phyloP scores from a whole-genome alignment of 2,113 vertebrate species.

The Cyrtonyx montezumae region DNA sequence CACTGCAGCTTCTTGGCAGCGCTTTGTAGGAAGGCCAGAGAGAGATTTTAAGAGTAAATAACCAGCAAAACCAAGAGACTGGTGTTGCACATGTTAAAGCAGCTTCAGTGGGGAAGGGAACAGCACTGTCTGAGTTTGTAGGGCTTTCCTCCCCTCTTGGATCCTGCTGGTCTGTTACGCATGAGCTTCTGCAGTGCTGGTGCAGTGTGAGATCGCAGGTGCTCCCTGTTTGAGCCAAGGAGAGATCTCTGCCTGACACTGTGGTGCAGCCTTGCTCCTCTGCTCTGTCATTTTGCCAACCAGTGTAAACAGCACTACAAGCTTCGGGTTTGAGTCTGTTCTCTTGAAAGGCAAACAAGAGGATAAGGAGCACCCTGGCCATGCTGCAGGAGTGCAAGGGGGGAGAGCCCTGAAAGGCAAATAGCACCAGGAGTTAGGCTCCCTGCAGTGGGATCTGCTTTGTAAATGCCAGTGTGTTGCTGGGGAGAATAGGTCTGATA shows the following conservation, averaged over 20 bases:
- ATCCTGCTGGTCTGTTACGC: not conserved
- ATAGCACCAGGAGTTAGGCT: not conserved
- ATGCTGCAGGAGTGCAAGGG: not conserved
- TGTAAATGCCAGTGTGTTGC: not conserved
- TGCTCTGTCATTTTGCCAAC: not conserved
- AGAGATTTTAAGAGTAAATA: not conserved
- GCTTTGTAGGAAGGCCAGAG: not conserved
- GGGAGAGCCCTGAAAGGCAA: not conserved
- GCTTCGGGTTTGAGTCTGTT: not conserved
- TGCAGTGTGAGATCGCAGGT: rapidly evolving
- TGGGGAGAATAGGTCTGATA: not conserved
- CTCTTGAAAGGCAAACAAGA: not conserved
- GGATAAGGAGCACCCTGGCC: not conserved
- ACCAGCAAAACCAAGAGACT: not conserved
- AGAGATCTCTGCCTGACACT: not conserved
- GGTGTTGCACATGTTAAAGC: not conserved
- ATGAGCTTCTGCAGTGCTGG: not conserved
- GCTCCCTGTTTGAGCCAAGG: not conserved
- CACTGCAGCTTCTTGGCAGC: not conserved
- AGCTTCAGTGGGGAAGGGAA: not conserved
- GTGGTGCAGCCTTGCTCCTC: not conserved
- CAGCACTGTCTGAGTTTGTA: not conserved
- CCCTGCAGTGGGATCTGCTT: not conserved
- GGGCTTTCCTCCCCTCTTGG: not conserved
- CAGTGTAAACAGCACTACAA: not conserved